Percentiles rank a stretch among this genome's conserved stretches.
phyloP scores from a whole-genome alignment of 1,140 invertebrate genomes.

The Drosophila kikkawai region DNA sequence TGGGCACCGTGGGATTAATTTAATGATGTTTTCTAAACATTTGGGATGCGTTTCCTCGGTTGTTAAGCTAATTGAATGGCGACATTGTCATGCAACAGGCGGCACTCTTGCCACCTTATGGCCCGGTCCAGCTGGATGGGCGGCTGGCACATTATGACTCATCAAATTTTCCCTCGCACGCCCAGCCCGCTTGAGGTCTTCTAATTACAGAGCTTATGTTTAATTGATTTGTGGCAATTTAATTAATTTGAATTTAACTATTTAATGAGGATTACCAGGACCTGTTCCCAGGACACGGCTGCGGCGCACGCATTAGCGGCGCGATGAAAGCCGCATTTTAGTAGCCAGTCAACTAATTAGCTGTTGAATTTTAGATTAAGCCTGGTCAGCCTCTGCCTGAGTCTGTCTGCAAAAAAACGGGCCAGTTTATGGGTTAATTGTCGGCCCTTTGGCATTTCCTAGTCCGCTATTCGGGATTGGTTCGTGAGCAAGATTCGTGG shows the following conservation, averaged over 20 bases:
- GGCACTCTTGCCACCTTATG: conserved; percentile 3
- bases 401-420: conserved; percentile 22
- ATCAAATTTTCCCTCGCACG: conserved; percentile 16
- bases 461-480: background rate
- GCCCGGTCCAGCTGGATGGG: background rate
- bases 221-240: conserved; percentile 83
- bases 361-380: conserved; percentile 81
- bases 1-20: conserved; percentile 69
- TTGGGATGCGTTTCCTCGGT: conserved; percentile 66
- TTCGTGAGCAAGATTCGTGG: background rate
- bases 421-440: conserved; percentile 48
- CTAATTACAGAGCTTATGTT: conserved; percentile 81
- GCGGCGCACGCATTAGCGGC: conserved; percentile 39
- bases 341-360: conserved; percentile 73
- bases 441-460: conserved; percentile 19
- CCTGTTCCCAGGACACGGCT: conserved; percentile 31
- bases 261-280: conserved; percentile 79
- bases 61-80: conserved; percentile 76
- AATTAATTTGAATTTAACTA: conserved; percentile 84
- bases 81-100: conserved; percentile 74
- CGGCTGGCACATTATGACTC: conserved; percentile 43
- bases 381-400: conserved; percentile 24
- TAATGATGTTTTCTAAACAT: conserved; percentile 69
- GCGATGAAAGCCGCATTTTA: conserved; percentile 77
- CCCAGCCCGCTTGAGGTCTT: conserved; percentile 62